Percentiles rank a stretch among this genome's conserved stretches.
Evolutionary conservation across 2,113 vertebrate species (phyloP).

Genomic region (human): GRCh38 chr2:158574501-158575000

Average conservation of each 20-base stretch:
- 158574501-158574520: not conserved
- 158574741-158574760: not conserved
- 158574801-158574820: not conserved
- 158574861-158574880: not conserved
- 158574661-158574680: not conserved
- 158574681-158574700: not conserved
- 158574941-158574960: not conserved
- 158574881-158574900: not conserved
- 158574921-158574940: not conserved
- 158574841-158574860: not conserved
- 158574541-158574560: not conserved
- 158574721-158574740: not conserved
- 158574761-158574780: not conserved
- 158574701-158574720: not conserved
- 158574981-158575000: not conserved
- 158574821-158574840: not conserved
- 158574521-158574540: slow-evolving; percentile 38
- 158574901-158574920: not conserved
- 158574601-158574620: not conserved
- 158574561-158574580: not conserved
- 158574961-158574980: not conserved
- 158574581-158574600: not conserved
- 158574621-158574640: not conserved
- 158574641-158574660: not conserved
- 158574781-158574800: not conserved